Base-by-base conservation (phyloP, 2,113 vertebrate genomes). In the Patagioenas fasciata region DNA sequence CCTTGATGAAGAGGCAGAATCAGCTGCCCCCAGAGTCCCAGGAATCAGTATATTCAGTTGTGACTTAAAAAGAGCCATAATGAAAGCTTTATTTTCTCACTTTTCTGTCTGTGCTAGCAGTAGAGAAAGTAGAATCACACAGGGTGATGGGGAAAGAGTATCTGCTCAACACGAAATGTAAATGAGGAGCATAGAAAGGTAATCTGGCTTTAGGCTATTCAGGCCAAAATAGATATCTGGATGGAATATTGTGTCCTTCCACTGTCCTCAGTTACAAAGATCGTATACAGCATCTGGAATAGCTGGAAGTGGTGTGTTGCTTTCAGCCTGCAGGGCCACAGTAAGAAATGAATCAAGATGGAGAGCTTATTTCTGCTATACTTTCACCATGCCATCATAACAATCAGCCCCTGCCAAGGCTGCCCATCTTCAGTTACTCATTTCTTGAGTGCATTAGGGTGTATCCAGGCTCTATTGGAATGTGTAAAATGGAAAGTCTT, bases 61-160 rank as follows among this genome's bases (percentile, higher is more conserved):
- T 51, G 51, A 67, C 34, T 64, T 62, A 58, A 19, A 57, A 77
- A 56, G 10, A 73, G 25, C 21, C 28, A 57, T 54, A 80, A 85
- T 26, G 13, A 80, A 91, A 73, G 5, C 47, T 85, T 51, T 51
- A 26, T 85, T 83, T 90, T 83, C 34, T 70, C 69, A 2, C 58
- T 69, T 74, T 65, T 50, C 47, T 80, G 31, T 18, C n/a, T 47
- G 29, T 77, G 28, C 31, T 66, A 77, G 31, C 42, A 71, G 14
- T 31, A 40, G 28, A 84, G 48, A 75, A 77, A 42, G 7, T 21
- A 2, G 25, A 89, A 31, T 77, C 7, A 16, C 54, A 31, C 2
- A 2, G 7, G 19, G n/a, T 4, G 2, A 4, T 17, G 4, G 11
- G 13, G 11, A 24, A 70, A 18, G 28, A 19, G 0, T 48, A 23